These are phyloP conservation scores for Celastrina argiolus DNA, from an alignment of 2,888 invertebrate genomes.

Conservation along the genomic window DNA sequence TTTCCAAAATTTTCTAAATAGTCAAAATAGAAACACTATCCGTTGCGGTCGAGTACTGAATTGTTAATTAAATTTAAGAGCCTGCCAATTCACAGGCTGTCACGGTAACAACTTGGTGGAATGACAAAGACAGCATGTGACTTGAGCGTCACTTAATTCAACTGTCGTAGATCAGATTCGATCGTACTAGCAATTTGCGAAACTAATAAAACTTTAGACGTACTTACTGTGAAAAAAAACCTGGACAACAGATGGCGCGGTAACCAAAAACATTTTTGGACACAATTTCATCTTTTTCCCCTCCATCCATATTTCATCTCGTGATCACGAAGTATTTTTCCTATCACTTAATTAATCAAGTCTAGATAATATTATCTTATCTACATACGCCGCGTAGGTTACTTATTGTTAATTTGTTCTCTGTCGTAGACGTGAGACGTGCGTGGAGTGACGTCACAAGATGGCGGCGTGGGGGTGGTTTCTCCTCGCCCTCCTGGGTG, in stretches of 20 bases:
- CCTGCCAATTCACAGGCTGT: too few relatives aligned
- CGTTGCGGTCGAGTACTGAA: too few relatives aligned
- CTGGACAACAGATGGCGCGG: not conserved
- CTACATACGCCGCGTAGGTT: conserved; percentile 39
- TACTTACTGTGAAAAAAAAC: too few relatives aligned
- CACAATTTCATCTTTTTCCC: conserved; percentile 9
- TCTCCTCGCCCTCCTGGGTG: conserved; percentile 42
- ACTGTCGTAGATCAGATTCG: too few relatives aligned
- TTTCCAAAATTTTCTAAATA: too few relatives aligned
- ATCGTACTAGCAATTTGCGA: too few relatives aligned
- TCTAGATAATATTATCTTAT: conserved; percentile 62
- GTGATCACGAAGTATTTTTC: conserved; percentile 66
- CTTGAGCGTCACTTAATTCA: too few relatives aligned
- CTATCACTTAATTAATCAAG: conserved; percentile 62
- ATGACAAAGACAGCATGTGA: too few relatives aligned
- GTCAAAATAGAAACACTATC: too few relatives aligned
- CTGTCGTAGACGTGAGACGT: conserved; percentile 54
- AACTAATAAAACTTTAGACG: too few relatives aligned
- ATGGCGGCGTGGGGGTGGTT: conserved; percentile 41
- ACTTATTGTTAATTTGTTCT: conserved; percentile 48
- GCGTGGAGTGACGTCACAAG: conserved; percentile 39
- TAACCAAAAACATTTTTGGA: not conserved
- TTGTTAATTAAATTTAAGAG: too few relatives aligned
- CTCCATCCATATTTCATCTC: conserved; percentile 50
- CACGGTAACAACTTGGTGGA: too few relatives aligned